Percentiles rank a stretch among this genome's conserved stretches.
These are phyloP conservation scores for Carapus acus DNA, from an alignment of 2,797 vertebrate genomes.

Conservation along the genomic window DNA sequence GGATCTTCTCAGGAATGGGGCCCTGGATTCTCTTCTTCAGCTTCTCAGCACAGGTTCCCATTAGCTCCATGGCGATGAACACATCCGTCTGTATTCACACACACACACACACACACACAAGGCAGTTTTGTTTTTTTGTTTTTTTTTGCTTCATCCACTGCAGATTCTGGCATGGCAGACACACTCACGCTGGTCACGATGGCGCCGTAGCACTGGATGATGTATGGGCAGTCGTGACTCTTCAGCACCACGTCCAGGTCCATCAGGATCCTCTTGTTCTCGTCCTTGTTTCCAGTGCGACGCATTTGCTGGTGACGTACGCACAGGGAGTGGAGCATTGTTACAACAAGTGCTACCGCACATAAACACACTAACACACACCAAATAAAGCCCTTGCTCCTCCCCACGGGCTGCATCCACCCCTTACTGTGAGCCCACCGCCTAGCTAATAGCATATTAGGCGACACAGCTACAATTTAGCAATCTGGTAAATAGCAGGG, in stretches of 20 bases:
- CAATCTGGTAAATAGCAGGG: slow-evolving; percentile 30
- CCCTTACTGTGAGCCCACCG: slow-evolving; percentile 16
- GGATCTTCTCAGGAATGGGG: slow-evolving; percentile 89
- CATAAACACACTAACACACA: too few relatives aligned
- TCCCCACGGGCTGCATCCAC: too few relatives aligned
- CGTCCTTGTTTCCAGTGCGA: slow-evolving; percentile 90
- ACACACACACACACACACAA: slow-evolving; percentile 25
- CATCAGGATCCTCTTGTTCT: slow-evolving; percentile 95
- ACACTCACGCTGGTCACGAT: slow-evolving; percentile 89
- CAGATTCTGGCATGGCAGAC: slow-evolving; percentile 1
- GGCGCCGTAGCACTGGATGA: slow-evolving; percentile 94
- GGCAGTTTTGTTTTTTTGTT: too few relatives aligned
- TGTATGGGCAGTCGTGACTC: slow-evolving; percentile 94
- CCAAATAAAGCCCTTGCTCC: slow-evolving; percentile 21
- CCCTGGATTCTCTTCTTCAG: slow-evolving; percentile 94
- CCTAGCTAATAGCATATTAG: slow-evolving; percentile 39
- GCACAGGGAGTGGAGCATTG: too few relatives aligned
- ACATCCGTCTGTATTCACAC: slow-evolving; percentile 81
- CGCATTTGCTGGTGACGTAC: slow-evolving; percentile 85
- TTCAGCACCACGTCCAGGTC: slow-evolving; percentile 93
- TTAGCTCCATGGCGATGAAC: slow-evolving; percentile 97
- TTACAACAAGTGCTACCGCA: too few relatives aligned
- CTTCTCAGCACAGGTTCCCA: slow-evolving; percentile 95
- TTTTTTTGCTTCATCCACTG: too few relatives aligned
- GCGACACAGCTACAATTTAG: slow-evolving; percentile 42